Evolutionary conservation across 2,113 vertebrate genomes (phyloP).

Genomic region (Cynoglossus semilaevis): DNA sequence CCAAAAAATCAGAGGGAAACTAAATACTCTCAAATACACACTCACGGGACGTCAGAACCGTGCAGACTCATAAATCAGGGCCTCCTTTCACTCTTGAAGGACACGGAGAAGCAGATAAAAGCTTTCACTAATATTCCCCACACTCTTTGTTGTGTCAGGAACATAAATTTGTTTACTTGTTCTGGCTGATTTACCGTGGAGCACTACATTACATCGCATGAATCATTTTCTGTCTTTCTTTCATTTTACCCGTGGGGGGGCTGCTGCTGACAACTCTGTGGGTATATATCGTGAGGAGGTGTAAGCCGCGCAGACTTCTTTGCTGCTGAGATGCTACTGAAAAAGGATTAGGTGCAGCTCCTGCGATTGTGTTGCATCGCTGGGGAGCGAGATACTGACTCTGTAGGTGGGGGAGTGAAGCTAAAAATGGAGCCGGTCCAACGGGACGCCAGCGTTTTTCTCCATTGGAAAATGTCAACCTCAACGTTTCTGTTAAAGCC

Average conservation of each 20-base stretch:
- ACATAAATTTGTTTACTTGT: constrained; percentile 69
- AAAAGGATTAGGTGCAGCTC: constrained; percentile 34
- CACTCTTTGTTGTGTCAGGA: constrained; percentile 43
- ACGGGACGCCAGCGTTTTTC: neutral
- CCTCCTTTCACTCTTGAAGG: constrained; percentile 55
- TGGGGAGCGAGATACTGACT: constrained; percentile 12
- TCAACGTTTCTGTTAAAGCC: constrained; percentile 9
- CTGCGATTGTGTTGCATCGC: constrained; percentile 24
- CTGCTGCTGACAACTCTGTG: constrained; percentile 45
- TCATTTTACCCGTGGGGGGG: constrained; percentile 38
- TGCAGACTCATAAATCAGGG: constrained; percentile 58
- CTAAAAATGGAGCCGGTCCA: constrained; percentile 7
- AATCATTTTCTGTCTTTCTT: constrained; percentile 55
- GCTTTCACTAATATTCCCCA: constrained; percentile 37
- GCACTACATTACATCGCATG: constrained; percentile 58
- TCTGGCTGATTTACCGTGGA: constrained; percentile 60
- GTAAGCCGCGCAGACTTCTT: constrained; percentile 28
- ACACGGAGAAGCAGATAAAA: constrained; percentile 62
- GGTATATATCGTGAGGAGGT: constrained; percentile 44
- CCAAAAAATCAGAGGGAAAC: constrained; percentile 9
- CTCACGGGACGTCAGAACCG: constrained; percentile 14
- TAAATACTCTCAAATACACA: constrained; percentile 24
- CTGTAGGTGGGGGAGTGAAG: constrained; percentile 11
- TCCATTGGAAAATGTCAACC: constrained; percentile 1
- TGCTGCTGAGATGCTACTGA: constrained; percentile 30